Percentiles rank a stretch among this genome's conserved stretches.
Evolutionary conservation across 2,797 vertebrate genomes (phyloP).

Genomic region (Sardinella longiceps): DNA sequence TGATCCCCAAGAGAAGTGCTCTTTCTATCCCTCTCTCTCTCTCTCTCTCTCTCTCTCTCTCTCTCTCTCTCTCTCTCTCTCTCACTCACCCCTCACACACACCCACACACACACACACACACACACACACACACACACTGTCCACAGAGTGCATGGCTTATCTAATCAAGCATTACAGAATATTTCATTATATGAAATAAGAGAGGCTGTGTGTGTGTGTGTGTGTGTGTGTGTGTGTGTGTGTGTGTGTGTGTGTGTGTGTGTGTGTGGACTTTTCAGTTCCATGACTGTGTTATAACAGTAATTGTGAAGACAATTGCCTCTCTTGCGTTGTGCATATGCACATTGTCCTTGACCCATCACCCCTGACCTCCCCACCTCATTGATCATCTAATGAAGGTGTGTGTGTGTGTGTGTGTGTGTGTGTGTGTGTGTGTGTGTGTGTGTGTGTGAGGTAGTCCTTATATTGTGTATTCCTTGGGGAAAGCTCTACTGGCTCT

Average conservation of each 20-base stretch:
- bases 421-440: no score
- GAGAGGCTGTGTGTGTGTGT: no score
- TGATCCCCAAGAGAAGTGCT: not conserved
- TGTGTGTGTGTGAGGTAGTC: not conserved
- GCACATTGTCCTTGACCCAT: not conserved
- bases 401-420: not conserved
- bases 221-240: conserved; percentile 2
- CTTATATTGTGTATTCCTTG: not conserved
- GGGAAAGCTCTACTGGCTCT: not conserved
- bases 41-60: not conserved
- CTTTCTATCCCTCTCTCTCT: not conserved
- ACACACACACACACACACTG: no score
- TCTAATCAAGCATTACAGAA: no score
- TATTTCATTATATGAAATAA: no score
- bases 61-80: not conserved
- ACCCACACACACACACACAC: no score
- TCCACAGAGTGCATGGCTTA: no score
- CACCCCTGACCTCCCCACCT: no score
- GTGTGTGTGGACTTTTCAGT: not conserved
- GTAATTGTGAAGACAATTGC: no score
- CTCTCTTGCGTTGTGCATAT: not conserved
- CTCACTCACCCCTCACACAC: no score
- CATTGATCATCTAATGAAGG: not conserved
- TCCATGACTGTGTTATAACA: not conserved
- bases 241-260: not conserved